A percentile compares a stretch with the other conserved stretches of the same genome.
phyloP scores from a whole-genome alignment of 2,888 invertebrate genomes.

The Cryptocephalus moraei region DNA sequence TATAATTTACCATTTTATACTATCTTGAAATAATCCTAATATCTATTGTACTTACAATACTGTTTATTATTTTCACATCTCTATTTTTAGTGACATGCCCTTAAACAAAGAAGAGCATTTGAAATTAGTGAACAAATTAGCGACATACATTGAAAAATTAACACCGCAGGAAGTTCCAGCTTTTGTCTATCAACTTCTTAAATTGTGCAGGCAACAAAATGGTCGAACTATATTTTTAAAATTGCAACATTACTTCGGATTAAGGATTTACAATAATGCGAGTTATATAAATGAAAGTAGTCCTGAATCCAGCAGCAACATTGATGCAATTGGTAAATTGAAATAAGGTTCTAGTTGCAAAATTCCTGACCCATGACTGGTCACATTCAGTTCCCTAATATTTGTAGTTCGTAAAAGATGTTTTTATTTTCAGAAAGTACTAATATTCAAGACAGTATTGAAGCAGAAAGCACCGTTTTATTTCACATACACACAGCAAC shows the following conservation, averaged over 20 bases:
- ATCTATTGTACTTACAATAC: background rate
- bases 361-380: background rate
- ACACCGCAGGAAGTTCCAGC: slow-evolving; percentile 54
- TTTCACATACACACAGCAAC: slow-evolving; percentile 46
- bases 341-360: too few relatives aligned
- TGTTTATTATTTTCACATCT: too few relatives aligned
- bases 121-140: slow-evolving; percentile 52
- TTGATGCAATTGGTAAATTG: slow-evolving; percentile 29
- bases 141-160: slow-evolving; percentile 46
- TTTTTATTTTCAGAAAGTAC: slow-evolving; percentile 31
- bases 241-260: slow-evolving; percentile 32
- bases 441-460: slow-evolving; percentile 42
- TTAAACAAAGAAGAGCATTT: slow-evolving; percentile 48
- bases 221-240: slow-evolving; percentile 28
- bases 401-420: background rate
- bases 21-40: background rate
- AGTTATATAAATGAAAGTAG: slow-evolving; percentile 14
- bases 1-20: background rate
- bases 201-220: slow-evolving; percentile 41
- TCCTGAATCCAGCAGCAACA: slow-evolving; percentile 20
- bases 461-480: slow-evolving; percentile 51
- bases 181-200: slow-evolving; percentile 56
- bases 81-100: slow-evolving; percentile 44
- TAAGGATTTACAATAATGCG: slow-evolving; percentile 26
- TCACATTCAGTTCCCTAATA: background rate